Conservation (phyloP, 2,888 invertebrate species). For the Linnaemya vulpina region DNA sequence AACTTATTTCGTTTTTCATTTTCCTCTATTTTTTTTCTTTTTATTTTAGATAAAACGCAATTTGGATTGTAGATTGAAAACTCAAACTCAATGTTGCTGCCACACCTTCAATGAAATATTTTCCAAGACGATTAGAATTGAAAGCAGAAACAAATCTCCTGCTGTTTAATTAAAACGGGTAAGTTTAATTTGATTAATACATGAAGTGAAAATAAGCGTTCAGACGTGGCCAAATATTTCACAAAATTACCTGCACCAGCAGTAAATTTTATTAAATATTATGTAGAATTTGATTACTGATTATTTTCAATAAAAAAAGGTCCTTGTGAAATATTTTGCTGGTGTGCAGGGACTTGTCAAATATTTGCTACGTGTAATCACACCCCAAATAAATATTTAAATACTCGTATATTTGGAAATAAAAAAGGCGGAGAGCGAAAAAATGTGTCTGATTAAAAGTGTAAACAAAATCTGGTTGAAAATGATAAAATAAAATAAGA, state of each 20-base stretch:
- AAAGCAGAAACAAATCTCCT: not conserved
- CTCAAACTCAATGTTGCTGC: not conserved
- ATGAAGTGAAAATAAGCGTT: not conserved
- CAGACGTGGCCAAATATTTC: not conserved
- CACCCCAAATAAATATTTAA: too few relatives aligned
- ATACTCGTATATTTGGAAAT: too few relatives aligned
- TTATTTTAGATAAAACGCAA: slow-evolving; percentile 11
- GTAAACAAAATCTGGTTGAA: too few relatives aligned
- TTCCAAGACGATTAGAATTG: not conserved
- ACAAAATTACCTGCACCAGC: not conserved
- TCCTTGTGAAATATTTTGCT: not conserved
- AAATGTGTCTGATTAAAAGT: too few relatives aligned
- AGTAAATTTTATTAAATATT: too few relatives aligned
- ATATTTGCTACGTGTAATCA: not conserved
- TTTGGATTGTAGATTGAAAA: not conserved
- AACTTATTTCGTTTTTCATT: not conserved
- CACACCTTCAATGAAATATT: slow-evolving; percentile 10
- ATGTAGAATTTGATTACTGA: too few relatives aligned
- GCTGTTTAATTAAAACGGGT: slow-evolving; percentile 7
- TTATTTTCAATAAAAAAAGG: too few relatives aligned
- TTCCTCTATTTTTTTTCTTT: not conserved
- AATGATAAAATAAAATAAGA: too few relatives aligned
- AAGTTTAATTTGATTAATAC: not conserved
- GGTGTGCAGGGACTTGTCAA: not conserved
- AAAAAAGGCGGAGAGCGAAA: too few relatives aligned